Evolutionary conservation across 2,888 invertebrate genomes (phyloP).

Genomic region (Parnassius glacialis): DNA sequence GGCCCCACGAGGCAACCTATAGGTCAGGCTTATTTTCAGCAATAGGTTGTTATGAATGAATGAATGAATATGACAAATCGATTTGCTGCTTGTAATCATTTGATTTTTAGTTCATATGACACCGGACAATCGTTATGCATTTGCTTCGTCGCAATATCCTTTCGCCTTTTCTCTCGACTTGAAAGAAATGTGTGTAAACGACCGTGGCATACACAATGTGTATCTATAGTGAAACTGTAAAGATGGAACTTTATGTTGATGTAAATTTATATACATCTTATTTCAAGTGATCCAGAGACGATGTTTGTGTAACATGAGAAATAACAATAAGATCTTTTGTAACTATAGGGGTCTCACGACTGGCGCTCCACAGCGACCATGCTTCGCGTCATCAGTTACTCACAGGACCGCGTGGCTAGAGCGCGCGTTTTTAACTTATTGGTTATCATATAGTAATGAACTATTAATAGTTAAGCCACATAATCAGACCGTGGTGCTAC

Average conservation of each 20-base stretch:
- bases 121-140: conserved; percentile 34
- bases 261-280: conserved; percentile 35
- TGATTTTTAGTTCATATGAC: conserved; percentile 11
- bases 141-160: conserved; percentile 54
- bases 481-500: conserved; percentile 41
- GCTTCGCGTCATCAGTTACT: conserved; percentile 60
- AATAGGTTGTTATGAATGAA: too few relatives aligned
- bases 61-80: too few relatives aligned
- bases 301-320: conserved; percentile 22
- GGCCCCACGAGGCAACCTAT: too few relatives aligned
- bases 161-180: conserved; percentile 70
- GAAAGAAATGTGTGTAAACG: conserved; percentile 72
- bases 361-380: conserved; percentile 47
- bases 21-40: too few relatives aligned
- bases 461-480: conserved; percentile 44
- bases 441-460: conserved; percentile 41
- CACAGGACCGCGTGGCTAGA: conserved; percentile 38
- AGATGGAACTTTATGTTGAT: conserved; percentile 27
- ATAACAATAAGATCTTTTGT: conserved; percentile 39
- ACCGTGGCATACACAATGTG: conserved; percentile 66
- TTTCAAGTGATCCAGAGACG: neutral
- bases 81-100: neutral
- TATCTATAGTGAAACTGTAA: conserved; percentile 50
- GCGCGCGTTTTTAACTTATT: conserved; percentile 37
- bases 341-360: conserved; percentile 35